Evolutionary conservation across 2,888 invertebrate genomes (phyloP).

Genomic region (Ceramica pisi): DNA sequence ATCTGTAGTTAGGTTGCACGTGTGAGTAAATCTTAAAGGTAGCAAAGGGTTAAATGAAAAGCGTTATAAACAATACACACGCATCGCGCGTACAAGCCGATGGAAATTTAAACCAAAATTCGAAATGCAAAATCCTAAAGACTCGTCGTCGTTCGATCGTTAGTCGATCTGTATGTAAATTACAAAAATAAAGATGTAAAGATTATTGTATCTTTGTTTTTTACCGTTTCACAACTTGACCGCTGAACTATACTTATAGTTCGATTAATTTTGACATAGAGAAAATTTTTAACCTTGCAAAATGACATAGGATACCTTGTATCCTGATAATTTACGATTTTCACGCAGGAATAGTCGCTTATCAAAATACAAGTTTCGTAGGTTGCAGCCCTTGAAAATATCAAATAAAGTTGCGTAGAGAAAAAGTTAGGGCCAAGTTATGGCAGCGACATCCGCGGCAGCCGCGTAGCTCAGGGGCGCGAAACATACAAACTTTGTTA

Average conservation of each 20-base stretch:
- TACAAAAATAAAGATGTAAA: too few relatives aligned
- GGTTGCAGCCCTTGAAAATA: slow-evolving; percentile 63
- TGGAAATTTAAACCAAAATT: not conserved
- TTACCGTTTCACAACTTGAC: too few relatives aligned
- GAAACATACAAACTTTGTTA: slow-evolving; percentile 66
- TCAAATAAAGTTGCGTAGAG: slow-evolving; percentile 68
- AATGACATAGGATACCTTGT: too few relatives aligned
- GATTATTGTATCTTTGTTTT: too few relatives aligned
- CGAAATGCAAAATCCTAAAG: too few relatives aligned
- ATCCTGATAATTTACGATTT: not conserved
- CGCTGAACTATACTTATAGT: too few relatives aligned
- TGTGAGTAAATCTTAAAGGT: slow-evolving; percentile 36
- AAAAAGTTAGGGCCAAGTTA: slow-evolving; percentile 67
- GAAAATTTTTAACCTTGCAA: too few relatives aligned
- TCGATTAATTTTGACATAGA: too few relatives aligned
- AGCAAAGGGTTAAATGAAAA: slow-evolving; percentile 42
- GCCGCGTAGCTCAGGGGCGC: slow-evolving; percentile 58
- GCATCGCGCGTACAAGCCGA: slow-evolving; percentile 19
- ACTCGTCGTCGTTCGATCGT: too few relatives aligned
- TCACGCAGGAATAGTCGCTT: too few relatives aligned
- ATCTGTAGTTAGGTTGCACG: slow-evolving; percentile 61
- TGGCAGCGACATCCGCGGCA: slow-evolving; percentile 72
- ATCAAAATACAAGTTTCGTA: too few relatives aligned
- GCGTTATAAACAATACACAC: slow-evolving; percentile 33
- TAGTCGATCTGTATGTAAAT: too few relatives aligned